These are phyloP conservation scores for Etheostoma nigrum DNA, from an alignment of 2,797 vertebrate species.

Conservation along the genomic window DNA sequence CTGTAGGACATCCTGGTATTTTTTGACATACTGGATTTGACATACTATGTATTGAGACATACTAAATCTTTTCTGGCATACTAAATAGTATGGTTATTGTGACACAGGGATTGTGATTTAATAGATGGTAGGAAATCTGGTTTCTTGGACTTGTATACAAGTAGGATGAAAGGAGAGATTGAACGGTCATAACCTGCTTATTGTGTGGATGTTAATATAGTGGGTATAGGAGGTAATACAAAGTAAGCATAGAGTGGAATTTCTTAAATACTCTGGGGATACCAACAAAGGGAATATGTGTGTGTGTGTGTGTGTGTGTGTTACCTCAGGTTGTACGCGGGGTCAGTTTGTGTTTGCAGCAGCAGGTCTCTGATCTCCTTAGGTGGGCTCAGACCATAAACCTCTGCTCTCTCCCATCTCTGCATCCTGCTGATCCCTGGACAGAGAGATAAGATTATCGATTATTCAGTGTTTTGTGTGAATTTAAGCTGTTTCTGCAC, in stretches of 20 bases:
- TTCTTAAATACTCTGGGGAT: background rate
- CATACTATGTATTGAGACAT: too few relatives aligned
- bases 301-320: conserved; percentile 11
- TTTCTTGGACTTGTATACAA: too few relatives aligned
- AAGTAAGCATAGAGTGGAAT: background rate
- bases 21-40: too few relatives aligned
- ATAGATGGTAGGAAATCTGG: too few relatives aligned
- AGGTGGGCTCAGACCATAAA: conserved; percentile 87
- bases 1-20: background rate
- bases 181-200: background rate
- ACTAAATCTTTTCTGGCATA: too few relatives aligned
- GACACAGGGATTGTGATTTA: too few relatives aligned
- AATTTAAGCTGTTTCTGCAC: background rate
- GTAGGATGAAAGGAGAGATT: too few relatives aligned
- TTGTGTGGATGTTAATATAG: background rate
- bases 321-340: conserved; percentile 69
- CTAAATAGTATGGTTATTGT: too few relatives aligned
- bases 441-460: background rate
- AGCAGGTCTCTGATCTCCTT: conserved; percentile 83
- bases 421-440: conserved; percentile 90
- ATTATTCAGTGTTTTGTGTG: background rate
- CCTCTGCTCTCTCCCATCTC: conserved; percentile 89
- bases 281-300: background rate
- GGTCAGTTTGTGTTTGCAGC: conserved; percentile 75
- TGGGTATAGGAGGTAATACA: background rate